Base-by-base conservation (phyloP, 2,113 vertebrate genomes). In the Platysternon megacephalum region DNA sequence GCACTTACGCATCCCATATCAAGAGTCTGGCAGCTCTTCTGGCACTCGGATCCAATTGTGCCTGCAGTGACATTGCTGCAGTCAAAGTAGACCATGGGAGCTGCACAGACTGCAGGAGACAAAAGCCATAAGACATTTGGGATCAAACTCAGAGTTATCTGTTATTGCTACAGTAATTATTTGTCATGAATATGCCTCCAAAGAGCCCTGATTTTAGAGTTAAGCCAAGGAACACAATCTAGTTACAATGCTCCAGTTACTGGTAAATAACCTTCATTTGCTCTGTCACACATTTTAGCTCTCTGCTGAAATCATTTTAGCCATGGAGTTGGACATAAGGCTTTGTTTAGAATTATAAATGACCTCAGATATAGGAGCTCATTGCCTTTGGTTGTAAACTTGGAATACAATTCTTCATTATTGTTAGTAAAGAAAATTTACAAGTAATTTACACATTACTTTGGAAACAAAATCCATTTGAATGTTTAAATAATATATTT, bases 1-100 rank as follows among this genome's bases (percentile, higher is more conserved):
- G 1, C 84, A 98, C 99, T 99, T 96, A 99, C 99, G 32, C 99
- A 99, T 89, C 96, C 96, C 98, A 99, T 99, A 90, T 99, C 99
- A 93, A 99, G 97, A 6, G 98, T 99, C 84, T 98, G 97, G 93
- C 99, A 99, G 96, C 99, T 99, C 96, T 98, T 99, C 94, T 99
- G 99, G 90, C 99, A 99, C 94, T 99, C 99, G 0, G 98, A 97
- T 55, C 99, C 99, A 1, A 87, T 17, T 6, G 93, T 52, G 19
- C 98, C 99, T 1, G 92, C 56, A 2, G 94, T 94, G 95, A 88
- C 96, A 2, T 97, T 98, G 76, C 80, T 96, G 79, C 99, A 99
- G 96, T 99, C 97, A 3, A 99, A 97, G 84, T 98, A 99, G 61
- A 98, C 96, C 99, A 99, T 99, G 26, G 99, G 99, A 3, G 93